These are phyloP conservation scores for Lochmaea capreae DNA, from an alignment of 2,888 invertebrate species.

Conservation along the genomic window DNA sequence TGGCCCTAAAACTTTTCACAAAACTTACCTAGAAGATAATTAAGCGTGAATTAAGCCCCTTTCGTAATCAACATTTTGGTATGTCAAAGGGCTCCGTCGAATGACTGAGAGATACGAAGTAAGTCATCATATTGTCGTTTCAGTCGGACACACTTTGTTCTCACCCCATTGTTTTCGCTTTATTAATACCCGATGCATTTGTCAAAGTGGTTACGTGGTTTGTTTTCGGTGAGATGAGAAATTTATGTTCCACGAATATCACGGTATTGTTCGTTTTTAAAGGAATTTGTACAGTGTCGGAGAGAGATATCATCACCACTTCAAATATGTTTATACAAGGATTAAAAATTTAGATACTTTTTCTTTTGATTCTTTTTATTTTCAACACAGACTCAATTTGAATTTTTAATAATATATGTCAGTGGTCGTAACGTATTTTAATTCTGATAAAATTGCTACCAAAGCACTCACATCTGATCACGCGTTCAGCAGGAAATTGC, in stretches of 20 bases:
- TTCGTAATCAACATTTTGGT: conserved; percentile 34
- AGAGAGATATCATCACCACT: background rate
- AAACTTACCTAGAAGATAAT: conserved; percentile 33
- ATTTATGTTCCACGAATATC: conserved; percentile 18
- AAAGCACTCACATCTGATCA: too few relatives aligned
- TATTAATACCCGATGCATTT: conserved; percentile 42
- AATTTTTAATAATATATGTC: too few relatives aligned
- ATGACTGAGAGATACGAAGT: conserved; percentile 40
- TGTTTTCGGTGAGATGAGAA: conserved; percentile 33
- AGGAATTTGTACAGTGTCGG: conserved; percentile 2
- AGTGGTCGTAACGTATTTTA: too few relatives aligned
- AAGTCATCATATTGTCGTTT: conserved; percentile 39
- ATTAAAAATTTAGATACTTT: too few relatives aligned
- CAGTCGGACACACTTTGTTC: conserved; percentile 36
- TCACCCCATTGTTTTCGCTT: conserved; percentile 38
- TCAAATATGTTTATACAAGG: too few relatives aligned
- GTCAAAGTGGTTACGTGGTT: conserved; percentile 40
- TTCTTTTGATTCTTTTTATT: too few relatives aligned
- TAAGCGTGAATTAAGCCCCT: conserved; percentile 33
- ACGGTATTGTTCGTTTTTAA: conserved; percentile 19
- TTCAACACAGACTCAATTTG: too few relatives aligned
- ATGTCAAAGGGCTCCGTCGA: conserved; percentile 32
- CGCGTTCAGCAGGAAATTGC: too few relatives aligned
- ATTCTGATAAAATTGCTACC: too few relatives aligned
- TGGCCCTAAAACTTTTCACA: conserved; percentile 16